Base-by-base conservation (phyloP, 2,113 vertebrate species). In the Meles meles region DNA sequence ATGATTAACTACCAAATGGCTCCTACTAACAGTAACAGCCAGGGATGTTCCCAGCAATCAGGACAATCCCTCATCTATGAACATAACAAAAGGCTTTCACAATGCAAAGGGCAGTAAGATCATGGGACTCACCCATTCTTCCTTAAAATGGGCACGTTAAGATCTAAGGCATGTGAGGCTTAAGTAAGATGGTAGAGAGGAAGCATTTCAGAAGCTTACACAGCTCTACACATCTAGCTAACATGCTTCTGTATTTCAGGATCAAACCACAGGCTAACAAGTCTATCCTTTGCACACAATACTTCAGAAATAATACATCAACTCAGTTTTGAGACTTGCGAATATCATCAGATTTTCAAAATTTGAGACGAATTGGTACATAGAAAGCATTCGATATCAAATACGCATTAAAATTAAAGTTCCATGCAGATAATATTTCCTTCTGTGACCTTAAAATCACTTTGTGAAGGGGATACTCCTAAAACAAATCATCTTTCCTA, bases 401-500 rank as follows among this genome's bases (percentile, higher is more conserved):
- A 69, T 65, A 82, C 87, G 85, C 37, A 4, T 27, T 88, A 34
- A 37, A 90, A 85, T 31, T 10, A n/a, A 91, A 86, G 25, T 39
- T 3, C 27, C 87, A 4, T 34, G n/a, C 0, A 74, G 52, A 69
- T 0, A 90, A 14, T 47, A 17, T 59, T 85, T 77, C 49, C 59
- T 95, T 91, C 76, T 27, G 11, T 27, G 63, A 83, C 71, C 71
- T 96, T 93, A 93, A 87, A 85, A 79, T 92, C 23, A 90, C 17
- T 44, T n/a, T 49, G 37, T 21, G 71, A 76, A 77, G n/a, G 84
- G 8, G 14, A 72, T 6, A 2, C 17, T 47, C 55, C 82, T 42
- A 77, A 69, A 94, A 42, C 6, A 80, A 67, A 88, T 57, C 47
- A 55, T 37, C 4, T 61, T 96, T 97, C 57, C 61, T 65, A 18